A percentile compares a stretch with the other conserved stretches of the same genome.
These are phyloP conservation scores for Pteronura brasiliensis DNA, from an alignment of 2,113 vertebrate genomes.

Conservation along the genomic window DNA sequence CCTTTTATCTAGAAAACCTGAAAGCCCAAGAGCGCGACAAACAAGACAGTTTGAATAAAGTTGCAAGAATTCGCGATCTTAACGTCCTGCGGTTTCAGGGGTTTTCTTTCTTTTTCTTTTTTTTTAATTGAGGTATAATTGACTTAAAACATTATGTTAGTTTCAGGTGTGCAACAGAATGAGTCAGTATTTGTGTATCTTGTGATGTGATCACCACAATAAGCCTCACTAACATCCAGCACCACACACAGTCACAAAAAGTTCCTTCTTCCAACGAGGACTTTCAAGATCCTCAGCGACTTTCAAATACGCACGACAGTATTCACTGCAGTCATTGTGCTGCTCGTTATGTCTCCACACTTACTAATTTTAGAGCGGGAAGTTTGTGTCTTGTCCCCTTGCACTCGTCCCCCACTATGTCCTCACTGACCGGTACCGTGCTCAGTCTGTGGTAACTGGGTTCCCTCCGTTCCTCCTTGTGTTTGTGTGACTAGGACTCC, in stretches of 20 bases:
- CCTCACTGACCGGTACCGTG: background rate
- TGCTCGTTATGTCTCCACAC: rapidly evolving
- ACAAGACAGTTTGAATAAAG: background rate
- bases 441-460: background rate
- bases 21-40: no score
- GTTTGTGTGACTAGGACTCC: background rate
- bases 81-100: background rate
- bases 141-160: background rate
- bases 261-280: background rate
- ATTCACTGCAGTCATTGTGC: background rate
- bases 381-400: background rate
- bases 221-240: background rate
- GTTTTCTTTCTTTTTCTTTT: background rate
- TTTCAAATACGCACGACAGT: background rate
- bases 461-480: background rate
- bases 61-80: background rate
- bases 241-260: background rate
- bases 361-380: background rate
- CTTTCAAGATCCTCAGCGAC: background rate
- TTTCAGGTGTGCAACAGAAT: background rate
- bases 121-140: background rate
- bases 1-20: background rate
- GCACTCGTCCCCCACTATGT: background rate
- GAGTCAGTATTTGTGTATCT: background rate
- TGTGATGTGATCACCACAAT: background rate